Percentiles rank a stretch among this genome's conserved stretches.
Conservation (phyloP, 2,113 vertebrate genomes). For the Aldabrachelys gigantea region DNA sequence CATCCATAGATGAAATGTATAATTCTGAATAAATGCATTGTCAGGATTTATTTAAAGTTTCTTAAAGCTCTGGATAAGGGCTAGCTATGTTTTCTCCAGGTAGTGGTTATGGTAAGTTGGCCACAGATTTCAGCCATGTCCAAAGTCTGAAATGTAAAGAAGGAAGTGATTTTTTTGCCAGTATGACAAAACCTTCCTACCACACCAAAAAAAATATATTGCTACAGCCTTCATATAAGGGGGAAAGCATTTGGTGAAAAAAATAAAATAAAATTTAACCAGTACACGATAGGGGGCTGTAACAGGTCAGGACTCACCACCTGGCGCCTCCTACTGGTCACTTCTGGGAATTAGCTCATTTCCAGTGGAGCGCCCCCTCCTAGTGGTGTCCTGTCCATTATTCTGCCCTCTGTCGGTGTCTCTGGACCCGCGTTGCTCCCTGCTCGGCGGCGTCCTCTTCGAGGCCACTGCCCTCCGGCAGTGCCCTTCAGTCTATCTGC, state of each 20-base stretch:
- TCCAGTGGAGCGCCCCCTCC: no score
- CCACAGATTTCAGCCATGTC: neutral
- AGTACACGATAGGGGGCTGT: neutral
- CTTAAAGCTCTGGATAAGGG: neutral
- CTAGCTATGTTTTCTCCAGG: neutral
- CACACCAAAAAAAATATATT: neutral
- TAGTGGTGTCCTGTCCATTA: no score
- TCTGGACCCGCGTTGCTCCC: no score
- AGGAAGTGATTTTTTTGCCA: neutral
- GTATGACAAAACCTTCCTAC: accelerated
- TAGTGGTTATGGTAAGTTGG: neutral
- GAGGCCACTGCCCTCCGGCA: no score
- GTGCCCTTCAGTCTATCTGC: no score
- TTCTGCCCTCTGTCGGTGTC: no score
- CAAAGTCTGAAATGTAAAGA: neutral
- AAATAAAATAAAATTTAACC: neutral
- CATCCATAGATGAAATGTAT: neutral
- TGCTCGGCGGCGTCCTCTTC: no score
- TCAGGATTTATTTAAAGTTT: neutral
- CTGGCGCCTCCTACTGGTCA: no score
- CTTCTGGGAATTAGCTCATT: no score
- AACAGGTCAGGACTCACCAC: no score
- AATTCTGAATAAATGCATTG: slow-evolving; percentile 43
- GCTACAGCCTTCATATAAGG: neutral
- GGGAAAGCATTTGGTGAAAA: neutral